These are phyloP conservation scores for Nyctibius bracteatus DNA, from an alignment of 2,113 vertebrate genomes.

Conservation along the genomic window DNA sequence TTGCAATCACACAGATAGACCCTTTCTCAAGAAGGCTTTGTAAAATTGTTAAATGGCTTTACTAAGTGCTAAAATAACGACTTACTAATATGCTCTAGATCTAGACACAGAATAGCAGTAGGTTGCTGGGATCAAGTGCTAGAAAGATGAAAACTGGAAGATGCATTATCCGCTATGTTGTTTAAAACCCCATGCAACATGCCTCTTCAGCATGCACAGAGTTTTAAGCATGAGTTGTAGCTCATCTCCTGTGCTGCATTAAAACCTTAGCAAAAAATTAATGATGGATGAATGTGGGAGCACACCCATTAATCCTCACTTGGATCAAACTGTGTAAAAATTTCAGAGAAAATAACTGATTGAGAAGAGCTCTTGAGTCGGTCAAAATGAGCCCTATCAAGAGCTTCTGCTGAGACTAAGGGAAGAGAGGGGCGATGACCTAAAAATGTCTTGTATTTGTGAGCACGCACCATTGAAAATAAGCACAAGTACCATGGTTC, in stretches of 20 bases:
- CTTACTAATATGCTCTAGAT: neutral
- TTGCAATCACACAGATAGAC: neutral
- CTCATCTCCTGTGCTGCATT: neutral
- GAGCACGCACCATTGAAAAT: neutral
- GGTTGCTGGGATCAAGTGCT: neutral
- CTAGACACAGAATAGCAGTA: neutral
- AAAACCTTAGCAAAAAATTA: constrained; percentile 4
- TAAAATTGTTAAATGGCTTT: neutral
- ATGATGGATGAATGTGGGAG: constrained; percentile 11
- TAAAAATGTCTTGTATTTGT: neutral
- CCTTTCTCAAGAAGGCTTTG: neutral
- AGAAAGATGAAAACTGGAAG: neutral
- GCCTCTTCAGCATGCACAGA: neutral
- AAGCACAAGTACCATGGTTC: neutral
- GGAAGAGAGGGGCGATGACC: neutral
- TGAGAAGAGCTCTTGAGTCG: neutral
- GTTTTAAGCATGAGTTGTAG: neutral
- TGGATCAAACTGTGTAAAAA: neutral
- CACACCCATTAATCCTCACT: neutral
- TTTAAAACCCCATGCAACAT: neutral
- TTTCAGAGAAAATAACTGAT: neutral
- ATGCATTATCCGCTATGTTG: neutral
- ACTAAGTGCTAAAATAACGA: neutral
- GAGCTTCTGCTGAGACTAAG: neutral
- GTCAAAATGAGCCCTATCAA: neutral